These are phyloP conservation scores for Drosophila hamatofila DNA, from an alignment of 2,888 invertebrate genomes.

Conservation along the genomic window DNA sequence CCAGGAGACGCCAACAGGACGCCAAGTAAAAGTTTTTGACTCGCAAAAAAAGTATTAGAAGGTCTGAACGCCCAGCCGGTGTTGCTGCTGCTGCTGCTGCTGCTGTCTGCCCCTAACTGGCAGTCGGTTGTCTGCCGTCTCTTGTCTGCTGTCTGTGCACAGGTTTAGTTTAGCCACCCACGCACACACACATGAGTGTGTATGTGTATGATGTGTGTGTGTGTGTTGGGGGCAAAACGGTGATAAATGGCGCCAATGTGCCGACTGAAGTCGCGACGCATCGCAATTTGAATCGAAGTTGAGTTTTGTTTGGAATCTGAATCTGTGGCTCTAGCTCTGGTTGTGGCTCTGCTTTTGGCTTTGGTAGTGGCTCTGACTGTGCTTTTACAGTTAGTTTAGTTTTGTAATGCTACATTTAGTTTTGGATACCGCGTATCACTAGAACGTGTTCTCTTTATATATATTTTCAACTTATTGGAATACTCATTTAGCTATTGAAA, in stretches of 20 bases:
- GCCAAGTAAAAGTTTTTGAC: slow-evolving; percentile 81
- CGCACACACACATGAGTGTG: slow-evolving; percentile 1
- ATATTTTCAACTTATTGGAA: neutral
- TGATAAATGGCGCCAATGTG: slow-evolving; percentile 85
- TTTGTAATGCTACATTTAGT: slow-evolving; percentile 25
- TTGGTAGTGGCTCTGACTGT: neutral
- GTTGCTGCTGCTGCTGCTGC: slow-evolving; percentile 33
- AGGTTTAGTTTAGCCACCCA: slow-evolving; percentile 68
- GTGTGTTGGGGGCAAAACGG: slow-evolving; percentile 70
- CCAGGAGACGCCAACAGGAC: slow-evolving; percentile 67
- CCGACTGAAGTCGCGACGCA: slow-evolving; percentile 80
- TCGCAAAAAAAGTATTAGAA: slow-evolving; percentile 64
- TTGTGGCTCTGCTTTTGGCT: neutral
- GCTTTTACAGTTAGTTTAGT: slow-evolving; percentile 41
- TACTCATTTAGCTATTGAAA: neutral
- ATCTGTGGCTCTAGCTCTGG: slow-evolving; percentile 38
- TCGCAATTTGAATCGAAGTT: slow-evolving; percentile 53
- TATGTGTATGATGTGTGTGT: slow-evolving; percentile 48
- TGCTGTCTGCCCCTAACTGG: slow-evolving; percentile 40
- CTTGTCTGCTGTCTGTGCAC: slow-evolving; percentile 64
- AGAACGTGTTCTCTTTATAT: neutral
- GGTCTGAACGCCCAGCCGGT: slow-evolving; percentile 40
- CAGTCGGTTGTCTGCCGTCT: slow-evolving; percentile 22
- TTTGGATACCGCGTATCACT: slow-evolving; percentile 25
- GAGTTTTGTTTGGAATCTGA: slow-evolving; percentile 11